Percentiles rank a stretch among this genome's conserved stretches.
Evolutionary conservation across 1,140 invertebrate species (phyloP).

Genomic region (Lamellibrachia luymesi): DNA sequence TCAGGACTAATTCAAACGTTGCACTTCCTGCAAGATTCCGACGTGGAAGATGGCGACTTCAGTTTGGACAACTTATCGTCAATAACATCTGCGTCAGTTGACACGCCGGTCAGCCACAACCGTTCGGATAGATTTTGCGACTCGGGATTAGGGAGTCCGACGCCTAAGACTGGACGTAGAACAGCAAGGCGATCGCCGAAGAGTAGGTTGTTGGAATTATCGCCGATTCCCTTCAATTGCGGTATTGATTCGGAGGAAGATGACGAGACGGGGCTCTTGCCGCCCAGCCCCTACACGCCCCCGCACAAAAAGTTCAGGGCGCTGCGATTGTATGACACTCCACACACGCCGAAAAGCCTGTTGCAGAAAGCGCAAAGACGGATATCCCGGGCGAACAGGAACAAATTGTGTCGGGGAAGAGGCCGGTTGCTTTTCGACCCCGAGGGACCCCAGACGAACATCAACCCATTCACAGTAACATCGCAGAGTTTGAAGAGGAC

Average conservation of each 20-base stretch:
- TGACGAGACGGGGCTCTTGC: neutral
- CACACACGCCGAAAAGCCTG: constrained; percentile 80
- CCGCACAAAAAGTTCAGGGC: constrained; percentile 80
- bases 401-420: constrained; percentile 57
- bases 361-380: constrained; percentile 72
- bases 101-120: neutral
- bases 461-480: constrained; percentile 13
- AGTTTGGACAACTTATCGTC: constrained; percentile 5
- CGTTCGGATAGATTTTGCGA: constrained; percentile 8
- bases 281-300: constrained; percentile 56
- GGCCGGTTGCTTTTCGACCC: constrained; percentile 42
- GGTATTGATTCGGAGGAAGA: constrained; percentile 6
- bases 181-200: neutral
- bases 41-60: constrained; percentile 7
- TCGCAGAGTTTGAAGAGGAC: constrained; percentile 18
- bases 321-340: constrained; percentile 77
- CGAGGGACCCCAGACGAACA: constrained; percentile 24
- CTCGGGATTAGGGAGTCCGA: constrained; percentile 13
- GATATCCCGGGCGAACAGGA: constrained; percentile 60
- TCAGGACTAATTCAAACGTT: neutral
- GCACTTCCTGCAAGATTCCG: constrained; percentile 10
- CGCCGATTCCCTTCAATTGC: neutral
- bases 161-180: neutral
- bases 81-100: constrained; percentile 1
- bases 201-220: neutral